These are phyloP conservation scores for Danio tinwini DNA, from an alignment of 2,797 vertebrate genomes.

Conservation along the genomic window DNA sequence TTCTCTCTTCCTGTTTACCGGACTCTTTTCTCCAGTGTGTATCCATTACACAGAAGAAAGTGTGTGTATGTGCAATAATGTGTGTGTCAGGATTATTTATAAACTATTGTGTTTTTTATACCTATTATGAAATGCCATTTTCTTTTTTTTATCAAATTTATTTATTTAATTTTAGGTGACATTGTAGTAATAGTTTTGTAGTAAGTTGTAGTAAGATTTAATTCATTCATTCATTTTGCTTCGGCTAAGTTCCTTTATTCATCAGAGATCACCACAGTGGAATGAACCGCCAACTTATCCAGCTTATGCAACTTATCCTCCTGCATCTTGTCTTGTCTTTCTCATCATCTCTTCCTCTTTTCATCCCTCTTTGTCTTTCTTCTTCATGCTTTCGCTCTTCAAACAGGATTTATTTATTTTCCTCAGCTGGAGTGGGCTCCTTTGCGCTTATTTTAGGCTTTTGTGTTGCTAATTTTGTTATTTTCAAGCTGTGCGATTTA, in stretches of 20 bases:
- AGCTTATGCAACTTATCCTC: neutral
- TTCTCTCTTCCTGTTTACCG: slow-evolving; percentile 54
- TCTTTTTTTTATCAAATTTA: too few relatives aligned
- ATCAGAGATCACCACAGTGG: too few relatives aligned
- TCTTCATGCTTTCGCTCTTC: slow-evolving; percentile 36
- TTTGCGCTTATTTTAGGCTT: neutral
- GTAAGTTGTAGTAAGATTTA: too few relatives aligned
- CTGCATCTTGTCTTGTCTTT: neutral
- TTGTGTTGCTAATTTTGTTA: neutral
- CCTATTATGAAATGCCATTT: too few relatives aligned
- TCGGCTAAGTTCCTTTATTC: too few relatives aligned
- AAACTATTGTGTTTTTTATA: too few relatives aligned
- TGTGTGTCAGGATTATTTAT: neutral
- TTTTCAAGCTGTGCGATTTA: neutral
- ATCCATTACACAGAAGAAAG: too few relatives aligned
- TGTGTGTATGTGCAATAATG: neutral
- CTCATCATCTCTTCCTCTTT: slow-evolving; percentile 44
- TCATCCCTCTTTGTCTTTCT: slow-evolving; percentile 40
- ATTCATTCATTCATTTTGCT: too few relatives aligned
- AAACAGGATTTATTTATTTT: slow-evolving; percentile 19
- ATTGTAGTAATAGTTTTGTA: too few relatives aligned
- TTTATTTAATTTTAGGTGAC: too few relatives aligned
- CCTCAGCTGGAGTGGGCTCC: neutral
- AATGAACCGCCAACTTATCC: too few relatives aligned
- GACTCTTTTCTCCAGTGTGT: slow-evolving; percentile 6